Evolutionary conservation across 2,888 invertebrate genomes (phyloP).

Genomic region (Zootermopsis nevadensis): DNA sequence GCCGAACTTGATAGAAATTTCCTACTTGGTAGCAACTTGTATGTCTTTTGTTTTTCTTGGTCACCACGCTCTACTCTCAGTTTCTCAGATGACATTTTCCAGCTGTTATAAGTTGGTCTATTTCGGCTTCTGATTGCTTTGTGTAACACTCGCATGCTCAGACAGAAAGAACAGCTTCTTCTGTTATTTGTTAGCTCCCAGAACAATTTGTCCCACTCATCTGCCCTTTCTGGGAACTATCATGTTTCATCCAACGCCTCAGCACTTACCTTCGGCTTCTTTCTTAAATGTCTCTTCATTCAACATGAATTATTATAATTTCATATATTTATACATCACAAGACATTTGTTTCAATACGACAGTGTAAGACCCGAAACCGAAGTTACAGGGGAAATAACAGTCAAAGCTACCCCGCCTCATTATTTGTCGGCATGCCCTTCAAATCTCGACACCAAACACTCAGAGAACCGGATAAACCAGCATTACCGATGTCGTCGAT

Average conservation of each 20-base stretch:
- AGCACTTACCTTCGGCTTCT: background rate
- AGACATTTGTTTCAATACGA: no score
- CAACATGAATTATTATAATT: no score
- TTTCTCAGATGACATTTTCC: conserved; percentile 29
- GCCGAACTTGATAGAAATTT: conserved; percentile 36
- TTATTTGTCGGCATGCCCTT: no score
- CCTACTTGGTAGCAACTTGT: conserved; percentile 30
- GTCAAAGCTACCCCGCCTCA: no score
- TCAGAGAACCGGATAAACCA: no score
- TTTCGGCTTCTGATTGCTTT: conserved; percentile 14
- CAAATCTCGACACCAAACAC: no score
- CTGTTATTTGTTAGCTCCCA: background rate
- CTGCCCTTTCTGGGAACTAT: conserved; percentile 16
- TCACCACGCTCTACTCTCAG: background rate
- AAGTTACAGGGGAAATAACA: no score
- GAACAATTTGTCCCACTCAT: background rate
- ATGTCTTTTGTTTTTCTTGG: conserved; percentile 40
- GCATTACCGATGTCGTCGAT: no score
- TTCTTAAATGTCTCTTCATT: background rate
- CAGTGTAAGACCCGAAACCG: no score
- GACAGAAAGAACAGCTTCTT: background rate
- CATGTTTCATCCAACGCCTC: background rate
- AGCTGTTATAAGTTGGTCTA: conserved; percentile 31
- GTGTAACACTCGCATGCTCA: background rate
- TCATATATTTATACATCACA: no score